Conservation (phyloP, 2,888 invertebrate genomes). For the Eilema caniola region DNA sequence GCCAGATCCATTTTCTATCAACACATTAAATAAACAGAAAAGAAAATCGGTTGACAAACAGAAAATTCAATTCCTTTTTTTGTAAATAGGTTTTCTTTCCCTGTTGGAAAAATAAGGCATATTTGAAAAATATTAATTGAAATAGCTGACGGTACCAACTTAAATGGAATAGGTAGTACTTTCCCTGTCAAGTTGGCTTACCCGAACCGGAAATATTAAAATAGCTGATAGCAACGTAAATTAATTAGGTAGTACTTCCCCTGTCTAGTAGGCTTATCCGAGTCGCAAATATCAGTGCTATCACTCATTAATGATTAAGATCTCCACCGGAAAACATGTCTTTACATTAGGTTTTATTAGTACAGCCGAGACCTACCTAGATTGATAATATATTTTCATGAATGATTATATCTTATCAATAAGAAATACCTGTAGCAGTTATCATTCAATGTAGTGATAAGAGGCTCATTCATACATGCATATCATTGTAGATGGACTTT, state of each 20-base stretch:
- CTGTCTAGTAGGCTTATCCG: neutral
- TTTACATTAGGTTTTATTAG: neutral
- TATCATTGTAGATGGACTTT: neutral
- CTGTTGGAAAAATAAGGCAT: too few species aligned
- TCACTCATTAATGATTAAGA: neutral
- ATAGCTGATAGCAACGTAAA: too few species aligned
- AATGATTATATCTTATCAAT: slow-evolving; percentile 7
- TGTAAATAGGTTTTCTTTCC: too few species aligned
- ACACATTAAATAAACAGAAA: too few species aligned
- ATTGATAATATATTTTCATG: neutral
- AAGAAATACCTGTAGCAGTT: neutral
- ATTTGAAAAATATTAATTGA: too few species aligned
- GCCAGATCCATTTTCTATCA: too few species aligned
- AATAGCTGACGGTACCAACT: too few species aligned
- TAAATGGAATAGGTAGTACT: too few species aligned
- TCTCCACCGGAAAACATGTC: neutral
- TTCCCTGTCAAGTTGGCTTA: too few species aligned
- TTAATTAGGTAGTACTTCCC: neutral
- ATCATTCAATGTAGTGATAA: slow-evolving; percentile 5
- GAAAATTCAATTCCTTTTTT: too few species aligned
- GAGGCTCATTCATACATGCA: slow-evolving; percentile 7
- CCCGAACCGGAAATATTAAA: too few species aligned
- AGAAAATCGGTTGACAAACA: too few species aligned
- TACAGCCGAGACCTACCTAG: neutral
- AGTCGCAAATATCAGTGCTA: neutral